Percentiles rank a stretch among this genome's conserved stretches.
Evolutionary conservation across 2,797 vertebrate species (phyloP).

Genomic region (Bucorvus abyssinicus): DNA sequence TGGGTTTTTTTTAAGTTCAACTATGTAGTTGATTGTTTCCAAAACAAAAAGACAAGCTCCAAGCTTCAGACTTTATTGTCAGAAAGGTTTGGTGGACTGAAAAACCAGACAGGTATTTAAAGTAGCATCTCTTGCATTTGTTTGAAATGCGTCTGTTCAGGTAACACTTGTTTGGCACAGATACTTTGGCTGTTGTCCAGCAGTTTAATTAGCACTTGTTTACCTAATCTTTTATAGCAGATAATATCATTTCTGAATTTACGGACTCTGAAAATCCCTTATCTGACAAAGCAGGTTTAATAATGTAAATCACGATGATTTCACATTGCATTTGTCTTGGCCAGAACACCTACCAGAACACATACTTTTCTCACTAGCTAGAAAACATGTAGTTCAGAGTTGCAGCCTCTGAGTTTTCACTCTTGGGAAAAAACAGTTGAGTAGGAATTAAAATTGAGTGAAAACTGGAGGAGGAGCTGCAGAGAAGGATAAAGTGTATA

Average conservation of each 20-base stretch:
- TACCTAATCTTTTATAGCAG: slow-evolving; percentile 58
- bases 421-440: slow-evolving; percentile 43
- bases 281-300: slow-evolving; percentile 25
- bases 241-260: slow-evolving; percentile 61
- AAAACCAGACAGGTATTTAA: background rate
- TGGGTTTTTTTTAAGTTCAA: background rate
- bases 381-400: slow-evolving; percentile 55
- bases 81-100: background rate
- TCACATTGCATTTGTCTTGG: slow-evolving; percentile 34
- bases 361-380: slow-evolving; percentile 33
- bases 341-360: slow-evolving; percentile 2
- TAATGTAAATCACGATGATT: slow-evolving; percentile 37
- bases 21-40: background rate
- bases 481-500: slow-evolving; percentile 48
- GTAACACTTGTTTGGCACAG: background rate
- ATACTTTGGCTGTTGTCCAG: slow-evolving; percentile 44
- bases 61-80: background rate
- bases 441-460: slow-evolving; percentile 66
- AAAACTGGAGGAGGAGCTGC: slow-evolving; percentile 24
- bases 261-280: slow-evolving; percentile 29
- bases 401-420: slow-evolving; percentile 48
- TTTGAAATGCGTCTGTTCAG: slow-evolving; percentile 10
- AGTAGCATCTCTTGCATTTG: background rate
- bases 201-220: slow-evolving; percentile 64
- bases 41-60: background rate